phyloP scores from a whole-genome alignment of 1,140 invertebrate genomes.

The Planococcus citri region DNA sequence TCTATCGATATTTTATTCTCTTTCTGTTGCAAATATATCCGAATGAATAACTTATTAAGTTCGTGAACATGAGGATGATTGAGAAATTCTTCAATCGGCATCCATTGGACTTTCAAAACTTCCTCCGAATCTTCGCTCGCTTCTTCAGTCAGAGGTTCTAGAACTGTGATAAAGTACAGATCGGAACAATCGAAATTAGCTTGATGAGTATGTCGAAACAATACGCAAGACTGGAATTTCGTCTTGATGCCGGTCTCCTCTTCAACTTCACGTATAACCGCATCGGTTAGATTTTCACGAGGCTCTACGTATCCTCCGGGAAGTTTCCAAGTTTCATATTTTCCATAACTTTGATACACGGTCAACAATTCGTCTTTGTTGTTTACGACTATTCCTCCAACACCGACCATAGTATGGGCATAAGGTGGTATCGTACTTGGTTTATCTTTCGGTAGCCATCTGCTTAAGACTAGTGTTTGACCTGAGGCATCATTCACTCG shows the following conservation, averaged over 20 bases:
- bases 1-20: slow-evolving; percentile 36
- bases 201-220: slow-evolving; percentile 59
- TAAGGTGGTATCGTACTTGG: slow-evolving; percentile 59
- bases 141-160: slow-evolving; percentile 50
- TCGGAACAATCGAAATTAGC: slow-evolving; percentile 69
- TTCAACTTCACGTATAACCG: slow-evolving; percentile 68
- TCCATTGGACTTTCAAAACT: slow-evolving; percentile 65
- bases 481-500: slow-evolving; percentile 51
- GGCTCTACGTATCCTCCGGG: slow-evolving; percentile 82
- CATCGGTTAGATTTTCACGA: slow-evolving; percentile 65
- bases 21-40: slow-evolving; percentile 50
- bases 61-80: slow-evolving; percentile 57
- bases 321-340: slow-evolving; percentile 56
- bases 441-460: slow-evolving; percentile 57
- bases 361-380: slow-evolving; percentile 23
- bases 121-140: slow-evolving; percentile 59
- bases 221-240: slow-evolving; percentile 59
- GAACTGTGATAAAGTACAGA: slow-evolving; percentile 62
- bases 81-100: slow-evolving; percentile 59
- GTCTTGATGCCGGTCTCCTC: slow-evolving; percentile 78
- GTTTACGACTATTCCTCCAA: slow-evolving; percentile 67
- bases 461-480: slow-evolving; percentile 58
- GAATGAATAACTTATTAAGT: slow-evolving; percentile 53
- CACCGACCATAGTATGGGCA: slow-evolving; percentile 74
- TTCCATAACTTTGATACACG: slow-evolving; percentile 23